Base-by-base conservation (phyloP, 1,140 invertebrate species). In the Diorhabda sublineata region DNA sequence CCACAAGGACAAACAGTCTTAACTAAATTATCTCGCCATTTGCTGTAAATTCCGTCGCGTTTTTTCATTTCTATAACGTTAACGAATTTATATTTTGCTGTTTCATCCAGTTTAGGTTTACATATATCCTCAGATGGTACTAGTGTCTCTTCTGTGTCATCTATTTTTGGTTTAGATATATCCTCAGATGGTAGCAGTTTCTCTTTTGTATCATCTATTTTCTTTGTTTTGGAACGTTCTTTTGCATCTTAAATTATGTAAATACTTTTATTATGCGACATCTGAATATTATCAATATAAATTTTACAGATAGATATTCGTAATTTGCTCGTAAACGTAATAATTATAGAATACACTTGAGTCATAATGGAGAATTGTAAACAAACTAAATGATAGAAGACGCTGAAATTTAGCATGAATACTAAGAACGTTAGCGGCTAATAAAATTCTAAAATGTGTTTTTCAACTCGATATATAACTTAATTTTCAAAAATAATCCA, bases 1-100 rank as follows among this genome's bases (percentile, higher is more conserved):
- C 26, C 52, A 58, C 64, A 66, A 42, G 41, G 8, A 42, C 64
- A 66, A 43, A 42, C n/a, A 57, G 41, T 43, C 58, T 42, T 42
- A 42, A 66, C 11, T n/a, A 44, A 11, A 6, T 66, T 66, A 5
- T 26, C 42, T 56, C 64, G 56, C 64, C 64, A 66, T 42, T 58
- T 42, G 43, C 64, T 58, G 47, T 66, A 66, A 57, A n/a, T 56
- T 0, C 64, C 64, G 42, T 7, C 58, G 41, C 45, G 56, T 42
- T 57, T 66, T 7, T 66, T 66, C 26, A 57, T 56, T 41, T 11
- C 64, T 9, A 66, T 66, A 2, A 66, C n/a, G n/a, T 66, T 43
- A 7, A 42, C 41, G 41, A 42, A 58, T 66, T 42, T 42, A 42
- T 66, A 66, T 42, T 26, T 66, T 5, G 56, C 58, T 3, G 64